Evolutionary conservation across 2,888 invertebrate genomes (phyloP), one percentile per base, ranked within the genome.

Genomic region (Deroplatys truncata): DNA sequence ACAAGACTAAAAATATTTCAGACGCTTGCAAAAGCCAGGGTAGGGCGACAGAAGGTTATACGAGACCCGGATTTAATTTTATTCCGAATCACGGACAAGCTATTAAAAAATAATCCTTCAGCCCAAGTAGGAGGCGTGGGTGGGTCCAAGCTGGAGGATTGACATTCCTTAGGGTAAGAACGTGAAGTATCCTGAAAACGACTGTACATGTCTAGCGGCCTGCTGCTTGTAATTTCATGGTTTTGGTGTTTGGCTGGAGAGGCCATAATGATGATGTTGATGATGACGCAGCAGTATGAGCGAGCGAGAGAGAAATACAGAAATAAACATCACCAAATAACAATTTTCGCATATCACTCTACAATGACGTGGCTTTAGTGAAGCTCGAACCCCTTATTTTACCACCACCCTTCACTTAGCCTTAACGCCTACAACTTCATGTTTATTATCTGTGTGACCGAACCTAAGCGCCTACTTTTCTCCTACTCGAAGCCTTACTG

Each of bases 291-390:
- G 90, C 90, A 85, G 29, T 88, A 72, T 2, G 56, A 72, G 56
- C 20, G 56, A 7, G 20, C 3, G 20, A 72, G 20, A 20, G 35
- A 89, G 43, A 86, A 86, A 87, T n/a, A 82, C 82, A 84, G 89
- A 28, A 88, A 88, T 90, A 88, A 88, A 88, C 85, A 90, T 90
- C 88, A 84, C 84, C 90, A 89, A 90, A 90, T 90, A 85, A 83
- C 86, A 84, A 88, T 88, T 89, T 90, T 90, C 86, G 90, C 90
- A 88, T 86, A 88, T 90, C 90, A 90, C 29, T 87, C 82, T 31
- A 28, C 82, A 28, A 43, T 87, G 87, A 87, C 87, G 56, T 72
- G 56, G 56, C 56, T 72, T 20, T 72, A 72, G 56, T 72, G 56
- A 72, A 72, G 56, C 25, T 72, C 20, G 56, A 72, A 72, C 56